phyloP scores from a whole-genome alignment of 1,140 invertebrate species.

The Plectrocnemia conspersa region DNA sequence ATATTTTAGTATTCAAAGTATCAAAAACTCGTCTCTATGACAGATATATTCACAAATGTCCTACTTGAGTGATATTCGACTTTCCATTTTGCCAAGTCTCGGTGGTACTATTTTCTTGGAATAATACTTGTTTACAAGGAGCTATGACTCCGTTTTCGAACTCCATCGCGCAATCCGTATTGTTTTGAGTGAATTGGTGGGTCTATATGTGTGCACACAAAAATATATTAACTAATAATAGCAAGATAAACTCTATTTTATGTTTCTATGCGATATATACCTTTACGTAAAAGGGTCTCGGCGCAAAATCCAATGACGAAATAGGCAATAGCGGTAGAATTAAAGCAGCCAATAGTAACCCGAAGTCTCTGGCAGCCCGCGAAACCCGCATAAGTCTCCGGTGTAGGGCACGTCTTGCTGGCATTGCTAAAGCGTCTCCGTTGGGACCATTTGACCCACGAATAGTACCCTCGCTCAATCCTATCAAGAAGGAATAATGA shows the following conservation, averaged over 20 bases:
- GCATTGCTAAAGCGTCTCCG: constrained; percentile 48
- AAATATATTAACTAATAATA: too few relatives aligned
- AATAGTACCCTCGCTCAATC: constrained; percentile 48
- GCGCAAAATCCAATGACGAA: constrained; percentile 45
- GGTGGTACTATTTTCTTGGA: constrained; percentile 8
- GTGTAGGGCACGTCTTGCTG: constrained; percentile 44
- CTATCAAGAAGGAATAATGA: constrained; percentile 52
- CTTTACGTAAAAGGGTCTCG: constrained; percentile 29
- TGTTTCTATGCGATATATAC: constrained; percentile 19
- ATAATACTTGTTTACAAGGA: constrained; percentile 6
- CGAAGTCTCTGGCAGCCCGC: constrained; percentile 56
- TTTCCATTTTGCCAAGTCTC: constrained; percentile 8
- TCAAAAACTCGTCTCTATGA: too few relatives aligned
- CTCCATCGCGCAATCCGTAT: constrained; percentile 11
- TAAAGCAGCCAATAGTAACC: constrained; percentile 49
- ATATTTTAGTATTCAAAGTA: too few relatives aligned
- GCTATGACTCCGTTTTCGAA: constrained; percentile 3
- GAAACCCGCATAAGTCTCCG: constrained; percentile 43
- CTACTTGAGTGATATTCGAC: constrained; percentile 8
- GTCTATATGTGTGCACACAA: background rate
- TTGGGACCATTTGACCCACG: constrained; percentile 42
- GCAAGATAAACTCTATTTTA: too few relatives aligned
- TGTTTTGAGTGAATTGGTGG: constrained; percentile 10
- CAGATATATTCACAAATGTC: too few relatives aligned
- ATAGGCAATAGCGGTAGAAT: constrained; percentile 42